Base-by-base conservation (phyloP, 2,113 vertebrate genomes). In the Eurystomus gularis region DNA sequence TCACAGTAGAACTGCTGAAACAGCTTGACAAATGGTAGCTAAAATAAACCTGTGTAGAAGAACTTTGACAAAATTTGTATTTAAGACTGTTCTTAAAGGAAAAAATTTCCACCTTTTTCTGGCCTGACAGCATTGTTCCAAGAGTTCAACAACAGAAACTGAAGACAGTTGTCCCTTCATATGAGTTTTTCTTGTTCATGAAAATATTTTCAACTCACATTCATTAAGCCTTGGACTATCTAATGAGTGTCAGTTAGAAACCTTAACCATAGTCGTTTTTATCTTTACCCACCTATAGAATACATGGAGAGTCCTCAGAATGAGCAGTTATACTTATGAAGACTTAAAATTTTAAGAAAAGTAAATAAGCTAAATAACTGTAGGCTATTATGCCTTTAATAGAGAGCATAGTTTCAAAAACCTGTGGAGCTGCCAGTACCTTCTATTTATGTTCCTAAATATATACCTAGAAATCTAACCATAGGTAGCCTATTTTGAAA, bases 1-100 rank as follows among this genome's bases (percentile, higher is more conserved):
- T 97, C 97, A 97, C 95, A 96, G 96, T 76, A 97, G 93, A 96
- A 95, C 79, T 93, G 92, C 91, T 96, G 94, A 96, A 98, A 73
- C 83, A 54, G 80, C 91, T 95, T 86, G 95, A 95, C 91, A 96
- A 95, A 92, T 94, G 96, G 89, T 96, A 97, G 88, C 95, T 94
- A 90, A 96, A 97, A 92, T 95, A 96, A 95, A 95, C 85, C 82
- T 85, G 39, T 88, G 84, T 88, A 91, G 92, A 92, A 97, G 91
- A 94, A 94, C 94, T 97, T 96, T 80, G 57, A 90, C 71, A 95
- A 86, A 94, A 95, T 97, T 88, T 94, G 92, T 93, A 88, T 89
- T 96, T 93, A 95, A 95, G 91, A 77, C 48, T 89, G 44, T 52
- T 87, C 93, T 71, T 61, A 10, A 72, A 78, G 88, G 57, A 91